Conservation (phyloP, 2,797 vertebrate genomes). For the Sardinella longiceps region DNA sequence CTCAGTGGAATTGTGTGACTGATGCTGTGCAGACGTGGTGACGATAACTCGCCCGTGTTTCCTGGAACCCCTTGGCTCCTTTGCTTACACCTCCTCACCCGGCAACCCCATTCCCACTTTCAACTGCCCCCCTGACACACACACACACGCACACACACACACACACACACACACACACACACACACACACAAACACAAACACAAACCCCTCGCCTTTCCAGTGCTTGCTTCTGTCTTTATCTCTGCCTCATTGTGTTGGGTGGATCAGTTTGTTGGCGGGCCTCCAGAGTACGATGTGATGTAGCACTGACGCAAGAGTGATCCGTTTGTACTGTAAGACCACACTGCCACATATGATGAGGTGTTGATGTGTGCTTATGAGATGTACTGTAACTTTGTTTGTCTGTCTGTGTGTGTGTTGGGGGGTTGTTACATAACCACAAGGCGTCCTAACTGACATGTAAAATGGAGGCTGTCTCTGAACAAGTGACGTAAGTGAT, state of each 20-base stretch:
- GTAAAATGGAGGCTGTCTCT: not conserved
- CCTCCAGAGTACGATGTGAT: not conserved
- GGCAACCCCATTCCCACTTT: not conserved
- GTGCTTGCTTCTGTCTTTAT: constrained; percentile 21
- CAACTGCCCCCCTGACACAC: not conserved
- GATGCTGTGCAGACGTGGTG: constrained; percentile 57
- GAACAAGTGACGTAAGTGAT: not conserved
- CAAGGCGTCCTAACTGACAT: not conserved
- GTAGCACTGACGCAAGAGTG: not conserved
- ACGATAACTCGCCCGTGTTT: constrained; percentile 60
- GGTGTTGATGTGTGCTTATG: not conserved
- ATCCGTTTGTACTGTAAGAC: not conserved
- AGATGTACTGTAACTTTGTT: not conserved
- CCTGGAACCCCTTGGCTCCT: constrained; percentile 59
- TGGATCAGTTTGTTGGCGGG: not conserved
- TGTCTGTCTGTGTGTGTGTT: not conserved
- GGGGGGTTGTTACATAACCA: not conserved
- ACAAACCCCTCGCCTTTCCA: not conserved
- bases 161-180: constrained; percentile 28
- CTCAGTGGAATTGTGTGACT: constrained; percentile 55
- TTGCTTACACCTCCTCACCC: constrained; percentile 53
- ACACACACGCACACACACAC: too few relatives aligned
- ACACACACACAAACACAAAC: not conserved
- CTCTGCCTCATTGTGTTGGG: not conserved
- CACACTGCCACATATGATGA: not conserved